These are phyloP conservation scores for Oncorhynchus nerka DNA, from an alignment of 2,113 vertebrate species.

Conservation along the genomic window DNA sequence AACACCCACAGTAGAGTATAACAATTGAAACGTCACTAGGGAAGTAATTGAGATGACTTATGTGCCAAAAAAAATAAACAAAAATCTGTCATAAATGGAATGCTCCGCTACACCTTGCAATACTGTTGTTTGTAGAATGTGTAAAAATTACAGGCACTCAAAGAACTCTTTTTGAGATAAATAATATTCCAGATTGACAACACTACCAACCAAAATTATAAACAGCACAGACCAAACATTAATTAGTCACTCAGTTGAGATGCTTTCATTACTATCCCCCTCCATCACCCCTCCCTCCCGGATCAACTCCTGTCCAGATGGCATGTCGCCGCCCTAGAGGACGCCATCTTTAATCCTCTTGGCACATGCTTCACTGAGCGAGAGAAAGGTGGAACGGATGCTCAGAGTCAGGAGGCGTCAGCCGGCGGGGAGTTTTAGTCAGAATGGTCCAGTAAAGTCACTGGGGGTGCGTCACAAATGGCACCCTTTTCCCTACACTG, in stretches of 20 bases:
- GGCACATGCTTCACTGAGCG: slow-evolving; percentile 57
- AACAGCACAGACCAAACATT: neutral
- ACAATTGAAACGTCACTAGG: neutral
- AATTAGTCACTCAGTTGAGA: neutral
- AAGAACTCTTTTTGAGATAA: neutral
- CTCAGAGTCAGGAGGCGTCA: slow-evolving; percentile 59
- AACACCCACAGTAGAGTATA: too few relatives aligned
- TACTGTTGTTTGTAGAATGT: neutral
- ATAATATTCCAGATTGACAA: neutral
- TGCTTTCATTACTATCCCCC: neutral
- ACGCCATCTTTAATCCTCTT: slow-evolving; percentile 72
- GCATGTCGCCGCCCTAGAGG: slow-evolving; percentile 60
- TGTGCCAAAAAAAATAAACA: neutral
- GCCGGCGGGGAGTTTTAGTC: slow-evolving; percentile 53
- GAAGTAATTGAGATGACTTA: neutral
- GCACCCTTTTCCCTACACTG: too few relatives aligned
- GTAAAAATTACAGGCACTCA: neutral
- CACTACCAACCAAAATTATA: neutral
- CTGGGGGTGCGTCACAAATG: too few relatives aligned
- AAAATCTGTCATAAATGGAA: neutral
- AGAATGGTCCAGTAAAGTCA: slow-evolving; percentile 10
- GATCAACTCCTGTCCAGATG: slow-evolving; percentile 73
- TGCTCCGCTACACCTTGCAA: neutral
- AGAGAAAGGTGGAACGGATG: slow-evolving; percentile 64
- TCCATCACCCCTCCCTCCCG: slow-evolving; percentile 36